phyloP scores from a whole-genome alignment of 2,797 vertebrate genomes.

The Danio kyathit region DNA sequence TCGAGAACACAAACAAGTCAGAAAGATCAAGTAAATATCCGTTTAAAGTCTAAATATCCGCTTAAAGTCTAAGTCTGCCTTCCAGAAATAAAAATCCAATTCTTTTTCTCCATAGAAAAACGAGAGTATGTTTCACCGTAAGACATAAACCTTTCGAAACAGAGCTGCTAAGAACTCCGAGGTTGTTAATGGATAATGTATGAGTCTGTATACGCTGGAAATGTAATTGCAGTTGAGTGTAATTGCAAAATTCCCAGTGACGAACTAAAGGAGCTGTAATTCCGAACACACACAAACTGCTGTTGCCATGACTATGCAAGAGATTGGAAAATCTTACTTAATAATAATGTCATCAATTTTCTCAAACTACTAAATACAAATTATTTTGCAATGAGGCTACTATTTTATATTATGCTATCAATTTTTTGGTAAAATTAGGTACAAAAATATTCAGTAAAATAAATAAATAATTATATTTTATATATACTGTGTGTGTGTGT shows the following conservation, averaged over 20 bases:
- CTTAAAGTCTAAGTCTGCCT: background rate
- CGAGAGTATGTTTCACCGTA: background rate
- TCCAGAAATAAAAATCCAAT: background rate
- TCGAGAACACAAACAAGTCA: conserved; percentile 12
- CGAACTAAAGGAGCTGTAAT: conserved; percentile 6
- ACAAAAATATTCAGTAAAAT: background rate
- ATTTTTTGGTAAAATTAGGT: background rate
- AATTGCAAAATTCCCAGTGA: conserved; percentile 10
- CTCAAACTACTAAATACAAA: background rate
- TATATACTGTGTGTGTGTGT: too few species aligned
- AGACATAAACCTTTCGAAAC: conserved; percentile 15
- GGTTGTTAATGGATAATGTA: conserved; percentile 19
- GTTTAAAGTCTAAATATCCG: background rate
- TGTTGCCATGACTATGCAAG: background rate
- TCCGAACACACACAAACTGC: background rate
- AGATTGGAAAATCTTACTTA: conserved; percentile 8
- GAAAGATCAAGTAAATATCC: conserved; percentile 5
- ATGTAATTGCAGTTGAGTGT: background rate
- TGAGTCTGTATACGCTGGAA: background rate
- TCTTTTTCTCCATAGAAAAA: background rate
- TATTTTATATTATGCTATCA: too few species aligned
- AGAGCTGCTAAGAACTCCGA: background rate
- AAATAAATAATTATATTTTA: too few species aligned
- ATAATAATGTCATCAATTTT: background rate
- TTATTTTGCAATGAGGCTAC: background rate